These are phyloP conservation scores for Phrixothrix hirtus DNA, from an alignment of 2,888 invertebrate genomes.

Conservation along the genomic window DNA sequence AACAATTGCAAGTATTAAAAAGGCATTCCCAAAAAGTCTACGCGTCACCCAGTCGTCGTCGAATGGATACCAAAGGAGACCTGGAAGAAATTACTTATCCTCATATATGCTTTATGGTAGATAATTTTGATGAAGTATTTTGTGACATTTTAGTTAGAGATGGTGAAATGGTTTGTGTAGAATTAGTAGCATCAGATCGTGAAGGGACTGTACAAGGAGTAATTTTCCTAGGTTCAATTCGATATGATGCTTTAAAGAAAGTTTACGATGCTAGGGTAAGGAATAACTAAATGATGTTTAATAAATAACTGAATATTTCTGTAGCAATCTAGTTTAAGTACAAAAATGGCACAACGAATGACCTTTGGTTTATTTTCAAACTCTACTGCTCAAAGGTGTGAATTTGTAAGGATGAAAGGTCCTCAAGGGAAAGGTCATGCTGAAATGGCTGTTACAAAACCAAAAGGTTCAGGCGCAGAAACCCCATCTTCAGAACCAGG, in stretches of 20 bases:
- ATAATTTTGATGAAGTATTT: slow-evolving; percentile 99
- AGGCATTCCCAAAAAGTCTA: slow-evolving; percentile 93
- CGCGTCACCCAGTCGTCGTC: slow-evolving; percentile 93
- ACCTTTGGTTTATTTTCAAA: slow-evolving; percentile 87
- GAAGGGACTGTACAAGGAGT: slow-evolving; percentile 87
- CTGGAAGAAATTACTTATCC: slow-evolving; percentile 99
- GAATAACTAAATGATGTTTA: too few species aligned
- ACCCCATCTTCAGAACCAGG: slow-evolving; percentile 92
- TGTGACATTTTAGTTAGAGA: slow-evolving; percentile 96
- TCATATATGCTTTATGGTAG: slow-evolving; percentile 98
- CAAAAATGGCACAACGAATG: slow-evolving; percentile 94
- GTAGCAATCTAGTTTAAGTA: slow-evolving; percentile 88
- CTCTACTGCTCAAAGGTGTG: slow-evolving; percentile 80
- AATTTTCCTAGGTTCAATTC: slow-evolving; percentile 95
- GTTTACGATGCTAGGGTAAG: slow-evolving; percentile 94
- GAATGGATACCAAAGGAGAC: slow-evolving; percentile 98
- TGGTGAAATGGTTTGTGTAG: slow-evolving; percentile 99
- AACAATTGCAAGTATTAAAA: slow-evolving; percentile 93
- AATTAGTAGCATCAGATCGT: slow-evolving; percentile 90
- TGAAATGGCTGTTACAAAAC: slow-evolving; percentile 96
- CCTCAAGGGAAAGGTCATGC: slow-evolving; percentile 96
- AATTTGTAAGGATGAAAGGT: slow-evolving; percentile 98
- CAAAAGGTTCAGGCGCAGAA: slow-evolving; percentile 89
- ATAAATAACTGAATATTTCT: too few species aligned
- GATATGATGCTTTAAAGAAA: slow-evolving; percentile 95